Evolutionary conservation across 2,797 vertebrate species (phyloP).

Genomic region (Acanthurus lineatus): DNA sequence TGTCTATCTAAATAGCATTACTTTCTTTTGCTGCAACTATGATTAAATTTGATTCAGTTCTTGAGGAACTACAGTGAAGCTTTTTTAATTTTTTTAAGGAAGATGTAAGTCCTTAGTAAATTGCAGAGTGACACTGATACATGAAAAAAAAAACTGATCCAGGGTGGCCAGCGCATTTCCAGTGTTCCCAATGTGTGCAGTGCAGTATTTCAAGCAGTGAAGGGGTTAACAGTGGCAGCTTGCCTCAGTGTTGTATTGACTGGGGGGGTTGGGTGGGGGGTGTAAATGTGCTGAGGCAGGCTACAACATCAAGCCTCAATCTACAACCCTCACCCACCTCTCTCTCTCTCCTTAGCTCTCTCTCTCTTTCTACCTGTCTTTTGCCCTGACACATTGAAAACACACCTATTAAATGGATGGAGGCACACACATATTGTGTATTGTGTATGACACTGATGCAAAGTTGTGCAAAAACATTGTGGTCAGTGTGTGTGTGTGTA

Average conservation of each 20-base stretch:
- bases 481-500: neutral
- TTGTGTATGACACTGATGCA: constrained; percentile 1
- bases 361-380: constrained; percentile 14
- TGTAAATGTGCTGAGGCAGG: no score
- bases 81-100: constrained; percentile 5
- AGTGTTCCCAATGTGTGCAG: constrained; percentile 19
- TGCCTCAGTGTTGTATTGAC: constrained; percentile 68
- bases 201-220: constrained; percentile 56
- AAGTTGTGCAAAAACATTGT: neutral
- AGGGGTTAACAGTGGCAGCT: constrained; percentile 61
- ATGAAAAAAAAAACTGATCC: neutral
- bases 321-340: constrained; percentile 16
- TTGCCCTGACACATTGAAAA: constrained; percentile 30
- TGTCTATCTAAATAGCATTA: neutral
- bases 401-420: constrained; percentile 41
- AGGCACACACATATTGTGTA: neutral
- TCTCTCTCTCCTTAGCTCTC: constrained; percentile 3
- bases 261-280: no score
- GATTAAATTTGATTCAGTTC: neutral
- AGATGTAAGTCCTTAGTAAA: neutral
- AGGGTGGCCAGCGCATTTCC: neutral
- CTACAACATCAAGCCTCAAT: no score
- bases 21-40: neutral
- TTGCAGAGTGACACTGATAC: neutral
- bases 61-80: neutral